Conservation (phyloP, 2,888 invertebrate species). For the Unio pictorum region DNA sequence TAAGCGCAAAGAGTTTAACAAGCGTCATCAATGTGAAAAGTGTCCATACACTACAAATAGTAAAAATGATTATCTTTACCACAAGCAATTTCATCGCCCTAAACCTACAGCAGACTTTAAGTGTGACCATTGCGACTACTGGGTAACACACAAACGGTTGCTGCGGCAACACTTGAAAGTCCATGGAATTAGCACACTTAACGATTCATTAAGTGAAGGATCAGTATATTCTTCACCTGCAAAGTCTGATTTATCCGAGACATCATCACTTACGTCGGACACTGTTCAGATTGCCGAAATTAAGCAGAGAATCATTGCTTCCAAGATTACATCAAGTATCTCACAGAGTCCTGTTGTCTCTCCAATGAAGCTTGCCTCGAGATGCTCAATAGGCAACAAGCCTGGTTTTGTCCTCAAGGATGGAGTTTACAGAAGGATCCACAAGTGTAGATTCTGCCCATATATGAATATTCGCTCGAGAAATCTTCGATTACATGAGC, state of each 20-base stretch:
- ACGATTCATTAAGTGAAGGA: conserved; percentile 11
- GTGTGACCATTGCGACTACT: conserved; percentile 86
- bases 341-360: conserved; percentile 56
- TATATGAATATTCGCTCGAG: conserved; percentile 86
- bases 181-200: conserved; percentile 73
- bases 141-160: conserved; percentile 83
- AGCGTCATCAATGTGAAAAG: conserved; percentile 83
- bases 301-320: conserved; percentile 66
- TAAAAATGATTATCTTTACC: conserved; percentile 88
- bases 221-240: conserved; percentile 49
- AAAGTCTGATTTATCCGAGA: conserved; percentile 59
- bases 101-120: conserved; percentile 82
- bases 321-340: conserved; percentile 63
- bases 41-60: conserved; percentile 90
- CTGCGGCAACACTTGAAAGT: conserved; percentile 88
- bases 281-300: conserved; percentile 62
- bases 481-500: conserved; percentile 87
- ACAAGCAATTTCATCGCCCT: conserved; percentile 87
- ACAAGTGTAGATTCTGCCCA: conserved; percentile 87
- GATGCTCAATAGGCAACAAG: conserved; percentile 49
- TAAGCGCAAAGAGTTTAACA: conserved; percentile 1
- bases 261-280: conserved; percentile 53
- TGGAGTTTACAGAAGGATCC: conserved; percentile 79
- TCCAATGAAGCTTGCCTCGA: conserved; percentile 57
- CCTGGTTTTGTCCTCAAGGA: conserved; percentile 61